Evolutionary conservation across 2,113 vertebrate species (phyloP).

Genomic region (Atractosteus spatula): DNA sequence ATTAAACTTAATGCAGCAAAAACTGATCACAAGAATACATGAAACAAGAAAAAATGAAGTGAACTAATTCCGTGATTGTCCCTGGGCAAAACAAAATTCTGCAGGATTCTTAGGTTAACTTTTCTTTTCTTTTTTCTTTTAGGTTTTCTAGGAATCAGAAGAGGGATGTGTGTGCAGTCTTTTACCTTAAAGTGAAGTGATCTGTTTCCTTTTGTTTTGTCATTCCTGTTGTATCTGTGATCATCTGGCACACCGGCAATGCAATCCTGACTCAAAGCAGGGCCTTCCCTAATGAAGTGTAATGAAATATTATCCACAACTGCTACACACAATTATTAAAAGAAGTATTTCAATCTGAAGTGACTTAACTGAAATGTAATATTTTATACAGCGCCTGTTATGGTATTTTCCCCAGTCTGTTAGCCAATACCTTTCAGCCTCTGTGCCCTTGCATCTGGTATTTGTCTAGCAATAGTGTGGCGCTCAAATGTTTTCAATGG

Average conservation of each 20-base stretch:
- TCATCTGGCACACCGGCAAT: constrained; percentile 36
- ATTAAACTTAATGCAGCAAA: too few relatives aligned
- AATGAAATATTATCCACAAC: constrained; percentile 63
- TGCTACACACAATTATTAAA: constrained; percentile 38
- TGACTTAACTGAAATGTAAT: constrained; percentile 32
- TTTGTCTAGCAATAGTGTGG: constrained; percentile 41
- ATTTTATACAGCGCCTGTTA: constrained; percentile 43
- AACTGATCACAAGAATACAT: too few relatives aligned
- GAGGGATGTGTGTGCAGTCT: too few relatives aligned
- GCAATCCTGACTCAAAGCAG: constrained; percentile 54
- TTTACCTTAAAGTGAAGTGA: constrained; percentile 13
- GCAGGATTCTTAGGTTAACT: too few relatives aligned
- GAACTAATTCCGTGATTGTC: too few relatives aligned
- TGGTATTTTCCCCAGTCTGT: constrained; percentile 26
- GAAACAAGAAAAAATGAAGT: too few relatives aligned
- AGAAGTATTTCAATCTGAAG: constrained; percentile 27
- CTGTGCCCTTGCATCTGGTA: constrained; percentile 47
- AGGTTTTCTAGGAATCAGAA: too few relatives aligned
- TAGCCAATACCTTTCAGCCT: constrained; percentile 28
- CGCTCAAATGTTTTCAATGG: constrained; percentile 35
- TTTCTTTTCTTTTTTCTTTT: too few relatives aligned
- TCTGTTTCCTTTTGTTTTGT: constrained; percentile 61
- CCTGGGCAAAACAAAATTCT: too few relatives aligned
- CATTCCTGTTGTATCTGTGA: constrained; percentile 39
- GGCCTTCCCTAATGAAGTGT: constrained; percentile 41